phyloP scores from a whole-genome alignment of 2,888 invertebrate species.

The Acanthosepion lycidas region DNA sequence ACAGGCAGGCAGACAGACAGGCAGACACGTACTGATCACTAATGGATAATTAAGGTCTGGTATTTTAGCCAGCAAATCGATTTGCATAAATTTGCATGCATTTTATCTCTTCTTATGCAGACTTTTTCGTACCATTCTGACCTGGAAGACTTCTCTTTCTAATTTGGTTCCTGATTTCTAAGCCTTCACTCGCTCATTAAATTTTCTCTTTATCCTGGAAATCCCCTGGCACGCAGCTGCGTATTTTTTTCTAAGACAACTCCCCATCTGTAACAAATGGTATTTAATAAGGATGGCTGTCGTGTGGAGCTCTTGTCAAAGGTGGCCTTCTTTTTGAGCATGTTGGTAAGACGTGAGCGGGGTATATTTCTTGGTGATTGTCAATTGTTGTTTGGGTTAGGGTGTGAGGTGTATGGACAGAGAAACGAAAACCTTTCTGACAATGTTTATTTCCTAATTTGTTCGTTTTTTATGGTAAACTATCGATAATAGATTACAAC shows the following conservation, averaged over 20 bases:
- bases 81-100: constrained; percentile 4
- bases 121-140: background rate
- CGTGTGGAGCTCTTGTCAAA: background rate
- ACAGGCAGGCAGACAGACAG: too few relatives aligned
- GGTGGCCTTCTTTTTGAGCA: background rate
- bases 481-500: background rate
- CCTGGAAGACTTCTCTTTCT: background rate
- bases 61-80: constrained; percentile 15
- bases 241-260: background rate
- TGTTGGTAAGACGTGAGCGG: background rate
- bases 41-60: constrained; percentile 33
- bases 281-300: constrained; percentile 4
- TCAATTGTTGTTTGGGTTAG: background rate
- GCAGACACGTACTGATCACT: background rate
- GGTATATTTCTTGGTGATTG: background rate
- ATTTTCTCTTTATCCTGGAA: background rate
- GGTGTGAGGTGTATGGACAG: background rate
- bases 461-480: background rate
- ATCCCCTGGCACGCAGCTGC: background rate
- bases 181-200: background rate
- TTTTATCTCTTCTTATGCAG: background rate
- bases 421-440: background rate
- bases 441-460: too few relatives aligned
- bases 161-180: background rate
- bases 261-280: background rate